Evolutionary conservation across 2,797 vertebrate species (phyloP).

Genomic region (Malurus leucopterus): DNA sequence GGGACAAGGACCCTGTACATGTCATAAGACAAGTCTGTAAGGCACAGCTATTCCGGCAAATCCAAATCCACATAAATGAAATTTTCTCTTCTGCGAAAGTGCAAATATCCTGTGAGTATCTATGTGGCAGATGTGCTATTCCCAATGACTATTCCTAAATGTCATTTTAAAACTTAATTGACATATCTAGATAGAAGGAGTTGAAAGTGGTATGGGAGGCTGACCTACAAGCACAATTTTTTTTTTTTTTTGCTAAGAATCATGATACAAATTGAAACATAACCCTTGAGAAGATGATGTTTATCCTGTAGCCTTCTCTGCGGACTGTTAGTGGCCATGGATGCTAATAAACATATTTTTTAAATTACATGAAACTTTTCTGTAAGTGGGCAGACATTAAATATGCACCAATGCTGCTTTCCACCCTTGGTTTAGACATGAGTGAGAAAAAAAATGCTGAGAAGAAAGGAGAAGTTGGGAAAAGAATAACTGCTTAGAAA

Average conservation of each 20-base stretch:
- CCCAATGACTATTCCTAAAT: not conserved
- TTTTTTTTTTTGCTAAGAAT: not conserved
- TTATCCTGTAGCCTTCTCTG: not conserved
- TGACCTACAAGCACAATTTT: not conserved
- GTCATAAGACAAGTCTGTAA: not conserved
- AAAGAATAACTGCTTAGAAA: not conserved
- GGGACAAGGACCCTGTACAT: not conserved
- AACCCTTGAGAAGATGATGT: not conserved
- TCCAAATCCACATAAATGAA: not conserved
- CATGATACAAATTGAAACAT: not conserved
- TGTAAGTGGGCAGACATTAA: not conserved
- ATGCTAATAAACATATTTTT: not conserved
- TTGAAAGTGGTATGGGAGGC: not conserved
- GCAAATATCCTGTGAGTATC: not conserved
- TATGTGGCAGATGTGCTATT: not conserved
- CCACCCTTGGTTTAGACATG: not conserved
- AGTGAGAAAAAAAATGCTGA: not conserved
- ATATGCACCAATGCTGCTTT: not conserved
- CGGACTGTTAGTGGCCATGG: not conserved
- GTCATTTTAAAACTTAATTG: not conserved
- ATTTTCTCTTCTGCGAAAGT: not conserved
- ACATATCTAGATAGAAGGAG: not conserved
- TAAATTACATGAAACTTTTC: not conserved
- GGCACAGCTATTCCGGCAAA: not conserved
- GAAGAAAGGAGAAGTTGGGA: not conserved